phyloP scores from a whole-genome alignment of 2,888 invertebrate genomes.

The Rosalia funebris region DNA sequence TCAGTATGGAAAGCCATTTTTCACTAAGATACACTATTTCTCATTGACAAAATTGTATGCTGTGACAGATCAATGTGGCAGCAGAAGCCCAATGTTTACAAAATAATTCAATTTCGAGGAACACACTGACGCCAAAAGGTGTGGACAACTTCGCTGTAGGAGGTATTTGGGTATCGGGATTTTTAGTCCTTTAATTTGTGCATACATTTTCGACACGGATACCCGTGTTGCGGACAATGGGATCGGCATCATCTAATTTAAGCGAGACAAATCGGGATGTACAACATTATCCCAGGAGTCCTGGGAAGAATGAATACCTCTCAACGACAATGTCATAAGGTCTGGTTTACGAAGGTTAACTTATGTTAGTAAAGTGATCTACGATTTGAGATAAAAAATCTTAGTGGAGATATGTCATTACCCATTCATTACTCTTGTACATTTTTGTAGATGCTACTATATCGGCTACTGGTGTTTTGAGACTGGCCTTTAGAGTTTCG shows the following conservation, averaged over 20 bases:
- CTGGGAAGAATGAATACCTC: neutral
- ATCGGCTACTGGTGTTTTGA: no score
- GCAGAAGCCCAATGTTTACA: neutral
- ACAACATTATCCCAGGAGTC: neutral
- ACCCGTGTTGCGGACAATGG: neutral
- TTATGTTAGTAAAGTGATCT: no score
- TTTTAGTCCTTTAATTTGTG: neutral
- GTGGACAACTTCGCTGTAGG: slow-evolving; percentile 1
- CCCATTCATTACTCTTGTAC: no score
- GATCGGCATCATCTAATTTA: neutral
- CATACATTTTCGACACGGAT: neutral
- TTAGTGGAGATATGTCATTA: no score
- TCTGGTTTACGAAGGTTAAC: no score
- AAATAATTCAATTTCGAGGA: neutral
- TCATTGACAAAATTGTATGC: no score
- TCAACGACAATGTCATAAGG: neutral
- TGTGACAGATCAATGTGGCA: no score
- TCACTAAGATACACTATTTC: no score
- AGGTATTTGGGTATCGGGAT: neutral
- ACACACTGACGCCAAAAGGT: neutral
- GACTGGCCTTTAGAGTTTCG: no score
- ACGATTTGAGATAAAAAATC: no score
- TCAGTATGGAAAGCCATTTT: no score
- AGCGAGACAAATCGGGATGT: neutral
- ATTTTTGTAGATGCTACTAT: no score